A percentile compares a stretch with the other conserved stretches of the same genome.
These are phyloP conservation scores for Macaca nemestrina DNA, from an alignment of 2,113 vertebrate species.

Conservation along the genomic window DNA sequence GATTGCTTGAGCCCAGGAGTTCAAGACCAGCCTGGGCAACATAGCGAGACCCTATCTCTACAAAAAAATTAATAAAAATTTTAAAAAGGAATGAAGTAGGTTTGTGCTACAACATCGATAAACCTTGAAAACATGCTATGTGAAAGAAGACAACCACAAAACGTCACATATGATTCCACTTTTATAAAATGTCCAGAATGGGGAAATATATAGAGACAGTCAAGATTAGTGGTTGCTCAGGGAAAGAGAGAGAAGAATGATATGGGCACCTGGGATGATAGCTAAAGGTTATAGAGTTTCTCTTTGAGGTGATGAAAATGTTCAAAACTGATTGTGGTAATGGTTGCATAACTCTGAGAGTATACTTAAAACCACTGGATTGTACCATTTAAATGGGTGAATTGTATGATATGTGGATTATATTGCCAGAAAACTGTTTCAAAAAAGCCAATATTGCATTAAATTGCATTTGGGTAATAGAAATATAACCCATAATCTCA, in stretches of 20 bases:
- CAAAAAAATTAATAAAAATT: neutral
- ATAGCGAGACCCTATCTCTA: neutral
- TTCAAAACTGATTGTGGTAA: neutral
- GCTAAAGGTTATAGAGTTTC: neutral
- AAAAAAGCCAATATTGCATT: neutral
- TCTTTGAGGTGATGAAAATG: neutral
- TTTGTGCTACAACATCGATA: neutral
- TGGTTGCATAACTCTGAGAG: neutral
- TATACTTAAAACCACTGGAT: neutral
- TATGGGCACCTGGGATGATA: neutral
- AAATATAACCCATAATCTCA: neutral
- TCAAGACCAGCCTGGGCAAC: neutral
- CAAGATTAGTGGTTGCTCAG: neutral
- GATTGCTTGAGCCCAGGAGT: neutral
- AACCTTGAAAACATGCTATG: neutral
- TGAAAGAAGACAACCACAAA: neutral
- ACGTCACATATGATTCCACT: neutral
- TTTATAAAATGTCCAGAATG: neutral
- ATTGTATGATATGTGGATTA: neutral
- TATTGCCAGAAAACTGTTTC: neutral
- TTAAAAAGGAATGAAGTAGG: neutral
- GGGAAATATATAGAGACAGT: neutral
- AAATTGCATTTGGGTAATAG: neutral
- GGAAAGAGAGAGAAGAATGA: neutral
- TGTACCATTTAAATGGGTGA: neutral